A percentile compares a stretch with the other conserved stretches of the same genome.
Evolutionary conservation across 2,888 invertebrate genomes (phyloP).

Genomic region (Leuctra nigra): DNA sequence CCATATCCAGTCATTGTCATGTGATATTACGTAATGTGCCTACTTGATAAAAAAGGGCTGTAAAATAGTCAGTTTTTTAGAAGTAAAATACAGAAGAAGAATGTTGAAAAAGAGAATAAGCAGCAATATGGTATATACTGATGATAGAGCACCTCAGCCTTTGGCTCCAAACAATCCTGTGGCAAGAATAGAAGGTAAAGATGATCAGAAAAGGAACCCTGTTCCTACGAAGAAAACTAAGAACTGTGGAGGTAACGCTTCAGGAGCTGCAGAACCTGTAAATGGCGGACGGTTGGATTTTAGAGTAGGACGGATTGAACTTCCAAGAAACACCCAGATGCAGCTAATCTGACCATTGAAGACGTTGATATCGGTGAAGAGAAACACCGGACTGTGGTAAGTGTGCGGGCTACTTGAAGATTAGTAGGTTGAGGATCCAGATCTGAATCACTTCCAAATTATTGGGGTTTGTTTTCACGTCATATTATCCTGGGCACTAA

Average conservation of each 20-base stretch:
- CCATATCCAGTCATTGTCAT: too few species aligned
- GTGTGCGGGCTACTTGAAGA: background rate
- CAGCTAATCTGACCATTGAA: slow-evolving; percentile 54
- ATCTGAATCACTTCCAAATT: too few species aligned
- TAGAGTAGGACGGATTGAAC: slow-evolving; percentile 42
- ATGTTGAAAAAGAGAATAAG: slow-evolving; percentile 16
- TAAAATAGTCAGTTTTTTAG: too few species aligned
- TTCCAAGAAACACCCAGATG: slow-evolving; percentile 51
- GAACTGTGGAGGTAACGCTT: background rate
- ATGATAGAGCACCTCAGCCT: background rate
- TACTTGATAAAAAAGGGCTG: too few species aligned
- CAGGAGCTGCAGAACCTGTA: slow-evolving; percentile 29
- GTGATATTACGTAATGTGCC: too few species aligned
- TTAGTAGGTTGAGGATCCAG: too few species aligned
- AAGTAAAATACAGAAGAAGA: too few species aligned
- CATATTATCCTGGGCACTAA: too few species aligned
- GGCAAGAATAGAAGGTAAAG: slow-evolving; percentile 14
- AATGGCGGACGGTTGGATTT: slow-evolving; percentile 37
- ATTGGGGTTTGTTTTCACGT: too few species aligned
- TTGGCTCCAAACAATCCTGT: background rate
- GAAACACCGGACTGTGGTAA: slow-evolving; percentile 50
- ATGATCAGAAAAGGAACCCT: slow-evolving; percentile 18
- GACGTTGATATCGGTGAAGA: slow-evolving; percentile 56
- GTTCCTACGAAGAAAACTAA: slow-evolving; percentile 16
- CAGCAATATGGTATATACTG: background rate